Evolutionary conservation across 1,140 invertebrate genomes (phyloP), one percentile per base, ranked within the genome.

Genomic region (Drosophila littoralis): DNA sequence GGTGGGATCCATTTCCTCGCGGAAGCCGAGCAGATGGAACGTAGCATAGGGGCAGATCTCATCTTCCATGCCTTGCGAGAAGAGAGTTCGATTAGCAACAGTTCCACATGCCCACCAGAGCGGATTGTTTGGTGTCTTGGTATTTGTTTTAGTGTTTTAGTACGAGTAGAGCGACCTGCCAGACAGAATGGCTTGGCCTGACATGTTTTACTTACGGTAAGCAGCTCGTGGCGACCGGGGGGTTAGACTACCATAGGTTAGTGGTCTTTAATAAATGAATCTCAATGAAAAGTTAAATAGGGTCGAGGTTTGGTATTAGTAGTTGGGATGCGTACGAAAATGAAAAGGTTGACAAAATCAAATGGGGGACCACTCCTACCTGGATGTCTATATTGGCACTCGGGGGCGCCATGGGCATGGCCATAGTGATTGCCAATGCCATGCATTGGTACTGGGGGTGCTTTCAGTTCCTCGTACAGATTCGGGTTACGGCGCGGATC

Each of bases 21-120:
- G 96, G 96, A 98, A 98, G 78, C 97, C 97, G 52, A 98, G 94
- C 77, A 98, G 94, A 92, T 98, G 97, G 96, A 98, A 98, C 12
- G 97, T 98, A 2, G 97, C 97, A 93, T 98, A 98, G 10, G 97
- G 97, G 93, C 97, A 98, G 92, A 98, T 98, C 92, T 98, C 97
- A 93, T 98, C 97, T 92, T 98, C 97, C 95, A 97, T 97, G 92
- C 97, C 97, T 96, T 90, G 42, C 54, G 63, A 35, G 12, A 77
- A 12, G 51, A 68, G 5, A 43, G 32, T 7, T 54, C 55, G 43
- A 58, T 86, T 86, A 88, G 50, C 7, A 22, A 0, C 4, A 13
- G 32, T 40, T 43, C 8, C 22, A 2, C 1, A 12, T 12, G 4
- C 0, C 7, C 17, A 7, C 28, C 38, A 4, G 42, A 22, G 35